phyloP scores from a whole-genome alignment of 2,113 vertebrate species.

The Rousettus leschenaultii region DNA sequence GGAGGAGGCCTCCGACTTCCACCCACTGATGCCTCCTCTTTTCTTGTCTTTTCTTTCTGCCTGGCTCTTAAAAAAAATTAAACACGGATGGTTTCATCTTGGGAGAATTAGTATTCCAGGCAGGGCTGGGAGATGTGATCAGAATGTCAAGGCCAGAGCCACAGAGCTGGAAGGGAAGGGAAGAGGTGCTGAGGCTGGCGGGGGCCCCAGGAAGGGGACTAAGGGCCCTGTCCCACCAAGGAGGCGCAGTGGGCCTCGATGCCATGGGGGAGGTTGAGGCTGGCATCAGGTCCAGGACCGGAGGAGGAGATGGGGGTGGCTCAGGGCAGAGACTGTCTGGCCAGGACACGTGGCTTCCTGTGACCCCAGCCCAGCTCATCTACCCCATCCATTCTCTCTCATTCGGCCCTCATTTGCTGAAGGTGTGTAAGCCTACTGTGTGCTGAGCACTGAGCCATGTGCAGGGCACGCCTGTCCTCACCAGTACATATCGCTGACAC shows the following conservation, averaged over 20 bases:
- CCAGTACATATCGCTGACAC: not conserved
- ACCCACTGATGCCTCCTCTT: not conserved
- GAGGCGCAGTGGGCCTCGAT: accelerated
- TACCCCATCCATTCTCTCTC: not conserved
- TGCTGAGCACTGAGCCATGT: not conserved
- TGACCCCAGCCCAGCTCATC: not conserved
- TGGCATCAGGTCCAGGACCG: not conserved
- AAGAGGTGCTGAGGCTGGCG: not conserved
- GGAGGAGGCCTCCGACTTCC: not conserved
- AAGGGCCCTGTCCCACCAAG: not conserved
- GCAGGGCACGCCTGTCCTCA: not conserved
- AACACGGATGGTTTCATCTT: conserved; percentile 49
- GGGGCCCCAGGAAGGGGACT: not conserved
- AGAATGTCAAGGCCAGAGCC: not conserved
- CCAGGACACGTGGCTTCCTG: not conserved
- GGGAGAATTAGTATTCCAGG: conserved; percentile 62
- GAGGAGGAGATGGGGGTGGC: not conserved
- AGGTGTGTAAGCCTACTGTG: not conserved
- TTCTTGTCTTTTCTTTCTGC: not conserved
- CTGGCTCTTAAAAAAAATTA: conserved; percentile 45
- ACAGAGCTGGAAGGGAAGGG: not conserved
- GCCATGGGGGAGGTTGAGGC: no score
- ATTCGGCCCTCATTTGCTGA: no score
- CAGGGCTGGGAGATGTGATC: conserved; percentile 26
- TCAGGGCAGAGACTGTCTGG: not conserved